Base-by-base conservation (phyloP, 2,797 vertebrate species). In the Galago senegalensis region DNA sequence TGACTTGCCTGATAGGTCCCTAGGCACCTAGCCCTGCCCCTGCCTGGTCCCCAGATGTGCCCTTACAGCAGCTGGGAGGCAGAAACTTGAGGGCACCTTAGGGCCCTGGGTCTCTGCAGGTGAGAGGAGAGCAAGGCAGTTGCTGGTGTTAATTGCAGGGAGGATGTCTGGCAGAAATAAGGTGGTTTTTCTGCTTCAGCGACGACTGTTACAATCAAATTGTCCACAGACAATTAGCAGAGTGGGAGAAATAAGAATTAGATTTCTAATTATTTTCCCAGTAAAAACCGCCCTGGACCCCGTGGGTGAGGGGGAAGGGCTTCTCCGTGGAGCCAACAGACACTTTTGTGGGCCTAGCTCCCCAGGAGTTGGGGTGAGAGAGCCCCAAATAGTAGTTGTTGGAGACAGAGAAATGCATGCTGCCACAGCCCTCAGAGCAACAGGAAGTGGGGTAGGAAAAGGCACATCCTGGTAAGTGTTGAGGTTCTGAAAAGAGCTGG, bases 181-280 rank as follows among this genome's bases (percentile, higher is more conserved):
- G 98, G 95, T 98, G 98, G 97, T 98, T 98, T 98, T 98, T 98
- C 98, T 98, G 98, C 98, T 98, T 98, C 98, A 69, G 95, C 98
- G 98, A 98, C 81, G 97, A 92, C 98, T 97, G 98, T 98, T 97
- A 98, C 98, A 98, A 98, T 98, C 98, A 98, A 98, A 98, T 98
- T 91, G 98, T 98, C 98, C 98, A 98, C 98, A 97, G 97, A 98
- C 98, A 98, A 98, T 98, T 98, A 99, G 98, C 97, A 63, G 98
- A 98, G 98, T 97, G 95, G 97, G 98, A 98, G 98, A 98, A 98
- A 98, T 93, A 98, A 98, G 97, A 98, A 98, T 98, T 98, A 98
- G 98, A 96, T 98, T 98, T 98, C 98, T 98, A 98, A 98, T 98
- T 98, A 98, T 98, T 98, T 97, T 97, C 93, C 93, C 80, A 96